Evolutionary conservation across 2,797 vertebrate genomes (phyloP).

Genomic region (Gadopsis bispinosus): DNA sequence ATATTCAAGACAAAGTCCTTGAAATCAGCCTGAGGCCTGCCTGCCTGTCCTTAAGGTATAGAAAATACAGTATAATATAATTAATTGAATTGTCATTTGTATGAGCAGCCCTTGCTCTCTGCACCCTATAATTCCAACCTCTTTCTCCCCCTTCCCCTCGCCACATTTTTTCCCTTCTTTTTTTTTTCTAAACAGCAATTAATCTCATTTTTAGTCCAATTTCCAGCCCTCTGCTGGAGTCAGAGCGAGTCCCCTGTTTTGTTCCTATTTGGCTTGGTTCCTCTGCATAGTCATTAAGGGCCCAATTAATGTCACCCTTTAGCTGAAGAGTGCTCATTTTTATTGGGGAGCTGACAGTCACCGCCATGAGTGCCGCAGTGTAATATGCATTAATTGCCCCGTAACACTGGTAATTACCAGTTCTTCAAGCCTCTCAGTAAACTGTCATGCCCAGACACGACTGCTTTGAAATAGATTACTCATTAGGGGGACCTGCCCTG

Average conservation of each 20-base stretch:
- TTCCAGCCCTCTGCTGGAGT: constrained; percentile 99
- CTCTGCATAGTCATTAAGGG: constrained; percentile 99
- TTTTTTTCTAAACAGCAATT: constrained; percentile 99
- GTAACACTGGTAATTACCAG: constrained; percentile 99
- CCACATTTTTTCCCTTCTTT: constrained; percentile 93
- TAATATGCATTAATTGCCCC: constrained; percentile 99
- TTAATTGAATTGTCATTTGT: constrained; percentile 97
- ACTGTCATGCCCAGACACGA: constrained; percentile 99
- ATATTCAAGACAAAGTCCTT: constrained; percentile 50
- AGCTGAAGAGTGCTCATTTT: constrained; percentile 99
- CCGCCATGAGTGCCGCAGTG: constrained; percentile 99
- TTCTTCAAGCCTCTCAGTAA: constrained; percentile 99
- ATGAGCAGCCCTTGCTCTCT: constrained; percentile 94
- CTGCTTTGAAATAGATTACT: constrained; percentile 99
- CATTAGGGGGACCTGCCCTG: constrained; percentile 99
- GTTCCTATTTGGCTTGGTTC: constrained; percentile 99
- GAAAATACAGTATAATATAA: constrained; percentile 86
- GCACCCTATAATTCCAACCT: constrained; percentile 99
- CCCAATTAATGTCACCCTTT: constrained; percentile 99
- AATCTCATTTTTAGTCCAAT: constrained; percentile 99
- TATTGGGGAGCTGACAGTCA: constrained; percentile 99
- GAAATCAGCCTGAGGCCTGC: constrained; percentile 49
- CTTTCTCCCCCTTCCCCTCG: constrained; percentile 94
- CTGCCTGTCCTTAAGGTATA: constrained; percentile 81
- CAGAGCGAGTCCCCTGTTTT: constrained; percentile 99